Evolutionary conservation across 2,113 vertebrate genomes (phyloP).

Genomic region (Plecotus auritus): DNA sequence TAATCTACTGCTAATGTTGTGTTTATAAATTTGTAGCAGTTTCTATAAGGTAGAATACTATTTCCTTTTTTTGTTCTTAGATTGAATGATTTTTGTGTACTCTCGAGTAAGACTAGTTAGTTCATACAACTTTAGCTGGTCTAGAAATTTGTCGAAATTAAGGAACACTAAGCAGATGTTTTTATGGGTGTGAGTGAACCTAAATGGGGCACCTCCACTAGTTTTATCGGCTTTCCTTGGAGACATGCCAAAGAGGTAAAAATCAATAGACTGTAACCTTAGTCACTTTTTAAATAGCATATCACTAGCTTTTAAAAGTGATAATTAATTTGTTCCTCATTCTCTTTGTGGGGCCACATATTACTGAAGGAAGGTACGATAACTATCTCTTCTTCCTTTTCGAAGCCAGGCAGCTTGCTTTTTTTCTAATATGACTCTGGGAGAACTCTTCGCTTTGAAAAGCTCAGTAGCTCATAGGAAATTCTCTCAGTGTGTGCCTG

Average conservation of each 20-base stretch:
- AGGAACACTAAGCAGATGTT: background rate
- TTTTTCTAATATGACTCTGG: background rate
- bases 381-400: background rate
- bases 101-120: background rate
- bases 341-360: background rate
- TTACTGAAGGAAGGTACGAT: background rate
- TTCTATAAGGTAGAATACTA: background rate
- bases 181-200: background rate
- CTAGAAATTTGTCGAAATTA: background rate
- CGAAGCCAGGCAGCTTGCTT: background rate
- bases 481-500: background rate
- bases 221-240: background rate
- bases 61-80: background rate
- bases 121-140: background rate
- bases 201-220: background rate
- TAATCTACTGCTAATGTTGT: background rate
- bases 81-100: background rate
- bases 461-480: background rate
- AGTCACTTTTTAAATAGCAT: background rate
- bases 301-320: slow-evolving; percentile 17
- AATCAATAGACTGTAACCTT: background rate
- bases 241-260: background rate
- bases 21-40: background rate
- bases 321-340: slow-evolving; percentile 2
- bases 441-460: background rate